phyloP scores from a whole-genome alignment of 2,888 invertebrate species.

The Ditylenchus weischeri region DNA sequence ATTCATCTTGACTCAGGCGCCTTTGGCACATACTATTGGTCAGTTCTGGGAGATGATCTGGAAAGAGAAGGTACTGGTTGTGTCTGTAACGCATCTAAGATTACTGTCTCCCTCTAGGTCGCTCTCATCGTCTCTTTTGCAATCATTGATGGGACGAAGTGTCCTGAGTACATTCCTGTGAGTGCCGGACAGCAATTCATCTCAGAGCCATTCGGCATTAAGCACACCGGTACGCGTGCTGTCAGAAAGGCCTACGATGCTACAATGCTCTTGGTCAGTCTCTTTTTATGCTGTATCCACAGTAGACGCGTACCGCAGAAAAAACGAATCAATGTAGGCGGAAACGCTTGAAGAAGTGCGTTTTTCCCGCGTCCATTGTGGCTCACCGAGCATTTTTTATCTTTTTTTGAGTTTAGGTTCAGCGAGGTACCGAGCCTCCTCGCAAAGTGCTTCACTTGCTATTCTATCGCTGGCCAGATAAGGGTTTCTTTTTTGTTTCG shows the following conservation, averaged over 20 bases:
- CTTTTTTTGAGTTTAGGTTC: background rate
- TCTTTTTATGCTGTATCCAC: too few relatives aligned
- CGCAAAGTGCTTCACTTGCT: constrained; percentile 32
- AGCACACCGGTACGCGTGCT: constrained; percentile 26
- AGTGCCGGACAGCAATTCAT: constrained; percentile 22
- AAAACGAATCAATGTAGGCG: too few relatives aligned
- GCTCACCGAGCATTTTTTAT: background rate
- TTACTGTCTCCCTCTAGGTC: background rate
- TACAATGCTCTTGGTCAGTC: constrained; percentile 28
- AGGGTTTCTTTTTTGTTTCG: constrained; percentile 6
- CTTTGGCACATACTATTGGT: constrained; percentile 31
- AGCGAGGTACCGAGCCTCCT: constrained; percentile 23
- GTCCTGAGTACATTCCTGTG: constrained; percentile 32
- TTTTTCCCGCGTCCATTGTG: too few relatives aligned
- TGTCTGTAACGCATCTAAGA: too few relatives aligned
- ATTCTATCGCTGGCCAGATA: constrained; percentile 34
- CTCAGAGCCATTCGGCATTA: constrained; percentile 23
- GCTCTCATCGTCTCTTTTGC: constrained; percentile 35
- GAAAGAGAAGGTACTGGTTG: constrained; percentile 33
- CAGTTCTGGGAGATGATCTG: constrained; percentile 47
- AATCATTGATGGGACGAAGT: constrained; percentile 31
- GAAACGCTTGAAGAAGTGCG: too few relatives aligned
- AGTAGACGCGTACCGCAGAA: too few relatives aligned
- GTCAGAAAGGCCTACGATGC: constrained; percentile 38
- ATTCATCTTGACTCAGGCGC: constrained; percentile 41